Base-by-base conservation (phyloP, 1,140 invertebrate genomes). In the Panagrolaimus sp. region DNA sequence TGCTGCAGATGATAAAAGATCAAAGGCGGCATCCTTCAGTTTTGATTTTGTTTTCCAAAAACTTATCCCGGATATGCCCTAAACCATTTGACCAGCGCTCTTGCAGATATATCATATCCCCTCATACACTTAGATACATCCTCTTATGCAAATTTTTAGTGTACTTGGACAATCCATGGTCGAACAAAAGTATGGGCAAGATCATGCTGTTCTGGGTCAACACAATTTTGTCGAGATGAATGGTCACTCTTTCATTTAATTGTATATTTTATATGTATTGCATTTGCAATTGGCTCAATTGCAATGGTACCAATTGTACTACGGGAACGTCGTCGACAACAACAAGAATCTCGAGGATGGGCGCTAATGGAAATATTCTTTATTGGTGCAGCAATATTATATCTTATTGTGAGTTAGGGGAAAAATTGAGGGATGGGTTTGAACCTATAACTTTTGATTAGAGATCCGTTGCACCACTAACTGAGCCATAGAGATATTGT, bases 321-420 rank as follows among this genome's bases (percentile, higher is more conserved):
- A 25, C 67, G 71, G 14, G 75, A 80, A 44, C 72, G 77, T 9
- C 65, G 70, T n/a, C 71, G 76, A 66, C 75, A 78, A 61, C 74
- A 78, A 67, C 73, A 76, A 91, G 90, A 89, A 89, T 57, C 91
- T 91, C 77, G 90, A 89, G 23, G 88, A 88, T 94, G 92, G 92
- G 89, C 91, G 43, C 88, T 93, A 67, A 84, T 93, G 79, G 91
- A 94, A 85, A 90, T 90, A 42, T 89, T 93, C 69, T 84, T 93
- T 57, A 78, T 92, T 23, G 92, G 92, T 76, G 90, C 91, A 72
- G 86, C 91, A 74, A 86, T 93, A 73, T 88, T 93, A 73, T 92
- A 93, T 85, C 87, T 88, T 70, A 91, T 91, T 79, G 91, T 92
- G 87, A 89, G 90, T 78, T 57, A 5, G 14, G 1, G 51, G 20